Conservation (phyloP, 2,797 vertebrate genomes). For the Chrysolophus pictus region DNA sequence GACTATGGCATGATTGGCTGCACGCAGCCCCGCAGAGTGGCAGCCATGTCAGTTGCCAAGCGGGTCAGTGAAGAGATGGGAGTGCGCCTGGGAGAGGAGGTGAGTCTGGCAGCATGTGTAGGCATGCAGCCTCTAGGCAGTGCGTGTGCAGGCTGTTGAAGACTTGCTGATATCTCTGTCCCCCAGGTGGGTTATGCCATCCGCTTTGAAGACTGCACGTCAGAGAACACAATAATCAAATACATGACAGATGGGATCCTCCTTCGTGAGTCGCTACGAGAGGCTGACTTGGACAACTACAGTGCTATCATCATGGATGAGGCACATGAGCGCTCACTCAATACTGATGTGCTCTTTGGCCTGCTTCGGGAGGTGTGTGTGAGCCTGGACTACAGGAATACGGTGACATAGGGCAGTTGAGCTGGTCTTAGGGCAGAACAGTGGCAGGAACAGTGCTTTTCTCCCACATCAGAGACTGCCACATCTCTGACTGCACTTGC, state of each 20-base stretch:
- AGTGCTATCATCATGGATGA: constrained; percentile 99
- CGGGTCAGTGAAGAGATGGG: constrained; percentile 97
- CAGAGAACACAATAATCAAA: constrained; percentile 95
- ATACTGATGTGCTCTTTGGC: constrained; percentile 96
- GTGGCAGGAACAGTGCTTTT: neutral
- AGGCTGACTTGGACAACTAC: constrained; percentile 97
- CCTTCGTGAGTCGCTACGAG: constrained; percentile 94
- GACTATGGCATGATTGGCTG: constrained; percentile 98
- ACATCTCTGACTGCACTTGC: neutral
- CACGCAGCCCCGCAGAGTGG: constrained; percentile 96
- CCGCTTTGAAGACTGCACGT: constrained; percentile 98
- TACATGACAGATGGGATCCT: constrained; percentile 99
- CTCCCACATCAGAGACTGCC: neutral
- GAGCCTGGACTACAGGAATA: neutral
- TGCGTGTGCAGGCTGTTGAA: rapidly evolving
- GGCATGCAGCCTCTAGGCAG: neutral
- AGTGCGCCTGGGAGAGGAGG: constrained; percentile 94
- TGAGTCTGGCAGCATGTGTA: constrained; percentile 63
- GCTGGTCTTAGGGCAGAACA: neutral
- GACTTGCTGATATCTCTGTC: neutral
- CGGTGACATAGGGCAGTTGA: rapidly evolving
- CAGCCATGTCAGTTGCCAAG: constrained; percentile 98
- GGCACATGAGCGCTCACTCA: constrained; percentile 96
- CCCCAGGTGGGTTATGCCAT: constrained; percentile 96
- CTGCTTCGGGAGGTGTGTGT: constrained; percentile 90